phyloP scores from a whole-genome alignment of 2,113 vertebrate genomes.

The Malurus melanocephalus region DNA sequence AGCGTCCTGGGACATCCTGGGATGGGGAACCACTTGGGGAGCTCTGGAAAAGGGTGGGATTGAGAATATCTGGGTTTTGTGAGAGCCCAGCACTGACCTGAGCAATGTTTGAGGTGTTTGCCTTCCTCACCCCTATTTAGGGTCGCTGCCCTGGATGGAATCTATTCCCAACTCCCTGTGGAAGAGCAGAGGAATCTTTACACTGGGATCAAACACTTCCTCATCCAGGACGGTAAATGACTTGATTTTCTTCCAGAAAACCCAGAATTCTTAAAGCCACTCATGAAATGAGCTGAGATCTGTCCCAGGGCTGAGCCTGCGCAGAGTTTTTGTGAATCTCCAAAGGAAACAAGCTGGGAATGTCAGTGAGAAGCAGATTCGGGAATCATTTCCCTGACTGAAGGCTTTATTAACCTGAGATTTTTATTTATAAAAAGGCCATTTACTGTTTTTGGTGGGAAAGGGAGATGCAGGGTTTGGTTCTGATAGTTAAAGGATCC shows the following conservation, averaged over 20 bases:
- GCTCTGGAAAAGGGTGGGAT: not conserved
- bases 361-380: not conserved
- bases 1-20: accelerated
- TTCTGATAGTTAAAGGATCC: not conserved
- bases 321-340: not conserved
- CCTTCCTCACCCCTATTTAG: not conserved
- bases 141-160: constrained; percentile 18
- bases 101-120: not conserved
- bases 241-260: not conserved
- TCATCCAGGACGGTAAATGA: constrained; percentile 30
- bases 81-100: not conserved
- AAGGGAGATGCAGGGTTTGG: not conserved
- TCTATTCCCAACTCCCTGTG: constrained; percentile 22
- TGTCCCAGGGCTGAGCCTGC: not conserved
- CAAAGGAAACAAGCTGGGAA: not conserved
- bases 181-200: constrained; percentile 35
- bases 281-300: not conserved
- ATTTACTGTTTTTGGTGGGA: not conserved
- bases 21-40: not conserved
- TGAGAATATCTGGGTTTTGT: not conserved
- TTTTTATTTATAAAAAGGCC: not conserved
- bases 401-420: not conserved
- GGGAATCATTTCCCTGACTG: not conserved
- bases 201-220: constrained; percentile 4
- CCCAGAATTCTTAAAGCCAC: too few species aligned